These are phyloP conservation scores for Philereme transversata DNA, from an alignment of 2,888 invertebrate species.

Conservation along the genomic window DNA sequence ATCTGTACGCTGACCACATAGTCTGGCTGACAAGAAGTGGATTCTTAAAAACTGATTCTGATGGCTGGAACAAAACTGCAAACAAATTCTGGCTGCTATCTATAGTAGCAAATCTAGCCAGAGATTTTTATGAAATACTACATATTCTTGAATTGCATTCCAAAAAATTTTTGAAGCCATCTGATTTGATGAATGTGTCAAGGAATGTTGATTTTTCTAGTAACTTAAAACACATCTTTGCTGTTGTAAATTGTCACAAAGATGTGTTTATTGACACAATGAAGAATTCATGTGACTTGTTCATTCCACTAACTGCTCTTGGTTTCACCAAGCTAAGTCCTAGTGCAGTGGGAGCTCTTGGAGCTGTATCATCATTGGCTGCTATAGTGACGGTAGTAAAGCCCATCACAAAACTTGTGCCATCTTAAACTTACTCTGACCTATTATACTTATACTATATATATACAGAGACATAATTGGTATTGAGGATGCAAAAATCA, in stretches of 20 bases:
- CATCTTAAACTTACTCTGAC: constrained; percentile 60
- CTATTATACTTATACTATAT: too few species aligned
- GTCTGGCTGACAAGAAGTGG: constrained; percentile 93
- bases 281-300: constrained; percentile 94
- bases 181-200: constrained; percentile 63
- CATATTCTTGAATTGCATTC: constrained; percentile 83
- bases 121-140: constrained; percentile 94
- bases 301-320: constrained; percentile 92
- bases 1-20: constrained; percentile 93
- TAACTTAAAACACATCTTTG: constrained; percentile 57
- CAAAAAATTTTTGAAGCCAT: constrained; percentile 68
- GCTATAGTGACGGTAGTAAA: constrained; percentile 90
- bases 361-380: constrained; percentile 91
- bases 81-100: constrained; percentile 94
- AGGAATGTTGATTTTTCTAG: constrained; percentile 52
- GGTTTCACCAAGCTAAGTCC: constrained; percentile 91
- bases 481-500: constrained; percentile 1
- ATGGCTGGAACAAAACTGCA: constrained; percentile 89
- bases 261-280: constrained; percentile 91
- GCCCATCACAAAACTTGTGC: constrained; percentile 90
- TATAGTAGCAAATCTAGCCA: constrained; percentile 89
- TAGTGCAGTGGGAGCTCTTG: constrained; percentile 90
- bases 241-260: constrained; percentile 72
- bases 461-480: constrained; percentile 2
- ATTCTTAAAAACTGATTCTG: constrained; percentile 86